Evolutionary conservation across 2,113 vertebrate species (phyloP), one percentile per base, ranked within the genome.

Genomic region (Rhabdornis inornatus): DNA sequence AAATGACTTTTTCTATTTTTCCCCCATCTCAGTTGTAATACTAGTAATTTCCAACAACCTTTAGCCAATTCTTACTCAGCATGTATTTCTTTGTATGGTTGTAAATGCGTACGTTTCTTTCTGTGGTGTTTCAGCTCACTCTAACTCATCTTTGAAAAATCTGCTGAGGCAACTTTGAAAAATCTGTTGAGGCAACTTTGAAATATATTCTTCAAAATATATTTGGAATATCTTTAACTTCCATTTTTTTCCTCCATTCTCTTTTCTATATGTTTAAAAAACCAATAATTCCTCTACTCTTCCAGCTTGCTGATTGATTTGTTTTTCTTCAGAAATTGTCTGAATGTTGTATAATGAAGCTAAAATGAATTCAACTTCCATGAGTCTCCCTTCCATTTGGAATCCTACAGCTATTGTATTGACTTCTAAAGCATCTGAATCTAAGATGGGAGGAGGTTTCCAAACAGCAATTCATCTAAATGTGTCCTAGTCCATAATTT

Each of bases 311-410:
- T 45, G 52, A 78, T 88, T 63, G 59, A 78, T 92, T 78, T 90
- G n/a, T 66, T 89, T 96, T 96, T 83, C 89, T 87, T 92, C 76
- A 66, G 69, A 92, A 94, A 49, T 63, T 88, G 60, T 89, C 71
- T 85, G 80, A 57, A 57, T 52, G 31, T 61, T 59, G 40, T 40
- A 83, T 89, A 96, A 93, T 74, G 68, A 95, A 89, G 49, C 50
- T 88, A 52, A 84, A 44, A 85, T 18, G 13, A 89, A 55, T 86
- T 92, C 89, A 63, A 63, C 42, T 79, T 94, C 39, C 37, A 72
- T 88, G 75, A 83, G 82, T 81, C 55, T 96, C 50, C 9, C 66
- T 93, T 90, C 82, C 79, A 63, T 91, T 95, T 96, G 83, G 70
- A 80, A 91, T 79, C 28, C 81, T 92, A 71, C 4, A 11, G 21